These are phyloP conservation scores for Tenualosa ilisha DNA, from an alignment of 2,797 vertebrate genomes.

Conservation along the genomic window DNA sequence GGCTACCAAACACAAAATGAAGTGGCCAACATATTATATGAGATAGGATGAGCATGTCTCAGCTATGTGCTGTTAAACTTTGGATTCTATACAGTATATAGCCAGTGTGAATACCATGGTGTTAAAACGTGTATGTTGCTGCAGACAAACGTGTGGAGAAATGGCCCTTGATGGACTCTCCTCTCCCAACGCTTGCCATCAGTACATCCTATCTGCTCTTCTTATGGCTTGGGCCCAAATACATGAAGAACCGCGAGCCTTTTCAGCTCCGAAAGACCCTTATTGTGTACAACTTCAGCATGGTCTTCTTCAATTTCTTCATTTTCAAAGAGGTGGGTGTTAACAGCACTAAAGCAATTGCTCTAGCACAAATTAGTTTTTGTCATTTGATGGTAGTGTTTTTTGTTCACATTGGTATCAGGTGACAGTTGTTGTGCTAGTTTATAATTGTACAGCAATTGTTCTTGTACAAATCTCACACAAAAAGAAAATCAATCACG, in stretches of 20 bases:
- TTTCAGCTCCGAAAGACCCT: conserved; percentile 93
- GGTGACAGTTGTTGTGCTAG: neutral
- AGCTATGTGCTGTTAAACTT: neutral
- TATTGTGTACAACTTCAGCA: conserved; percentile 96
- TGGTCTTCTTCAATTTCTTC: conserved; percentile 98
- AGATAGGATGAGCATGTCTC: neutral
- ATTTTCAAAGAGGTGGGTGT: conserved; percentile 94
- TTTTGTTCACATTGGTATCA: neutral
- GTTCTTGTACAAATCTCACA: neutral
- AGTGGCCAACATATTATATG: too few species aligned
- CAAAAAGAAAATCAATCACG: neutral
- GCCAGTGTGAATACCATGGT: neutral
- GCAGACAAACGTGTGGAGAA: conserved; percentile 96
- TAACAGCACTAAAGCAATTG: neutral
- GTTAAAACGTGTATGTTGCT: neutral
- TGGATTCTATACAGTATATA: neutral
- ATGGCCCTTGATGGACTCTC: conserved; percentile 96
- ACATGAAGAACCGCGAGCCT: conserved; percentile 93
- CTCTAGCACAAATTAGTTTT: neutral
- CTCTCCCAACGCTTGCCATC: conserved; percentile 91
- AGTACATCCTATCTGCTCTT: conserved; percentile 93
- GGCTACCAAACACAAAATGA: neutral
- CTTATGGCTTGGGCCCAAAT: conserved; percentile 97
- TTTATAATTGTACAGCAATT: neutral
- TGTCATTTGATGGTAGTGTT: neutral